Base-by-base conservation (phyloP, 2,797 vertebrate genomes). In the Crypturellus tataupa region DNA sequence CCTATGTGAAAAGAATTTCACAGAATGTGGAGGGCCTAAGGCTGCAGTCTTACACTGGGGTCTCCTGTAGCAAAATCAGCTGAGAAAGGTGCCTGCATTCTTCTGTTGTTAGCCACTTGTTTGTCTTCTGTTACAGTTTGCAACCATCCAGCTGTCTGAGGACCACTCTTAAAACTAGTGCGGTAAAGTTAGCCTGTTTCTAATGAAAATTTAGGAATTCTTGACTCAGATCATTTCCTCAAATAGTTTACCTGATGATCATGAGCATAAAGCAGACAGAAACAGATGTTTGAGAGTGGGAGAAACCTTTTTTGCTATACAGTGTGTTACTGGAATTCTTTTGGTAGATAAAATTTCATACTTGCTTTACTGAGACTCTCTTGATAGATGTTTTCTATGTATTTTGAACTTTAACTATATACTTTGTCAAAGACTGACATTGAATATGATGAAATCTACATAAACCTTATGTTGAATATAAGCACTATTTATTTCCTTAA, bases 1-100 rank as follows among this genome's bases (percentile, higher is more conserved):
- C 65, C 10, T 40, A 4, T 5, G 5, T 16, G 27, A 33, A 46
- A 77, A 62, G 42, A 71, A 39, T 63, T 80, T n/a, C 59, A 53
- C 8, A 55, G 53, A 67, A 31, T 12, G 23, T 2, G 2, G 51
- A 29, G 24, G 69, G 6, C 15, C 4, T 27, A 33, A 77, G 29
- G 24, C 37, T 31, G 3, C 0, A 49, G 24, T 1, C 0, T 29
- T 31, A 24, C 21, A 12, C 49, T n/a, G 39, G 20, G 53, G 23
- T n/a, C 20, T 40, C 49, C 19, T 39, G 21, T 21, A n/a, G 29
- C 69, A 40, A 71, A 55, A 29, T 20, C 20, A 40, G 37, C 29
- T 40, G 0, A 53, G 33, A 46, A 24, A 37, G 24, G 20, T 51
- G 3, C 8, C 31, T 14, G 9, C 1, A 1, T 12, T 71, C 24